phyloP scores from a whole-genome alignment of 2,797 vertebrate species.

The Dromococcyx pavoninus region DNA sequence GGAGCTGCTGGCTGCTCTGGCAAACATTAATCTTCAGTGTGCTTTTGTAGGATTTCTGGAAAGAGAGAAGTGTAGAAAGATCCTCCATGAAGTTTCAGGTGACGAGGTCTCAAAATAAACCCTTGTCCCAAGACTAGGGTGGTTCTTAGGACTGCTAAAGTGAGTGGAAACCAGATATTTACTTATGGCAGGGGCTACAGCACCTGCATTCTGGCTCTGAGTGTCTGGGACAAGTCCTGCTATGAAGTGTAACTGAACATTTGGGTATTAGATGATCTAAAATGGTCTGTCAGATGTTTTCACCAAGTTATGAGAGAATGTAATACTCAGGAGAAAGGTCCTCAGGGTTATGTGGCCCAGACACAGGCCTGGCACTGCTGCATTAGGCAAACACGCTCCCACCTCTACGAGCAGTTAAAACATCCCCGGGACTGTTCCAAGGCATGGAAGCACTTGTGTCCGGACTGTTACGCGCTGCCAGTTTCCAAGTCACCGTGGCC shows the following conservation, averaged over 20 bases:
- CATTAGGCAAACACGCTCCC: not conserved
- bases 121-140: not conserved
- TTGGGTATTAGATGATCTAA: not conserved
- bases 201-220: not conserved
- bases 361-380: not conserved
- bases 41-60: conserved; percentile 81
- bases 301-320: not conserved
- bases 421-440: not conserved
- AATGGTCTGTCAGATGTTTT: not conserved
- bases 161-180: not conserved
- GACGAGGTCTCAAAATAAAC: not conserved
- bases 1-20: conserved; percentile 76
- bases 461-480: not conserved
- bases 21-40: conserved; percentile 75
- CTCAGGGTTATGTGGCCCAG: not conserved
- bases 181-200: not conserved
- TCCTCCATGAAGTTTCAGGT: not conserved
- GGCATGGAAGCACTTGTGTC: not conserved
- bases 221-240: not conserved
- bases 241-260: not conserved
- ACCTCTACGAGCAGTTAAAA: not conserved
- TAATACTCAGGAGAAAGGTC: not conserved
- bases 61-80: not conserved
- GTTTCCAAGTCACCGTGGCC: not conserved
- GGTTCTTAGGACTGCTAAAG: not conserved